Conservation (phyloP, 2,797 vertebrate genomes). For the Pangasius krempfi region DNA sequence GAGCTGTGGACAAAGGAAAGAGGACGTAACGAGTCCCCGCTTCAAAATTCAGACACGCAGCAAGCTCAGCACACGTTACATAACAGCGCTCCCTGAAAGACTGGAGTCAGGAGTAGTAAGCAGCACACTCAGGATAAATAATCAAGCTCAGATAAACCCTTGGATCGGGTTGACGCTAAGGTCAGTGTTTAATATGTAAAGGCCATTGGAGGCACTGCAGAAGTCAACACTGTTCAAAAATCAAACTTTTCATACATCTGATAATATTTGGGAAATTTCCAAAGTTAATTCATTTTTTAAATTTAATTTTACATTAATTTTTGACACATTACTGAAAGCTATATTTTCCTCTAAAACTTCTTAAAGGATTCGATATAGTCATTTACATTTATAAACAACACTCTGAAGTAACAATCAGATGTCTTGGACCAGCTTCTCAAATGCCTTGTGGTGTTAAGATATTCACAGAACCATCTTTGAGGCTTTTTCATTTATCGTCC, state of each 20-base stretch:
- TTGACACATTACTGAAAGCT: not conserved
- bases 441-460: not conserved
- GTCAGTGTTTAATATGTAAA: not conserved
- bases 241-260: not conserved
- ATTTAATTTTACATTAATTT: not conserved
- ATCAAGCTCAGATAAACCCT: constrained; percentile 3
- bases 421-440: not conserved
- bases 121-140: constrained; percentile 34
- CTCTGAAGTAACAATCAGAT: not conserved
- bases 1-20: constrained; percentile 43
- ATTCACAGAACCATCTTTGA: not conserved
- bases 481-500: not conserved
- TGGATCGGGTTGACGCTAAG: not conserved
- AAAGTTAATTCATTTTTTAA: too few relatives aligned
- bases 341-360: not conserved
- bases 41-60: constrained; percentile 67
- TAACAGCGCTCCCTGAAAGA: constrained; percentile 36
- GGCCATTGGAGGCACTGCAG: not conserved
- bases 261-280: not conserved
- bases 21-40: constrained; percentile 44
- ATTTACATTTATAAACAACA: not conserved
- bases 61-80: constrained; percentile 53
- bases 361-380: not conserved
- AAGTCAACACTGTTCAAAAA: not conserved
- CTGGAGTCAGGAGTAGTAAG: constrained; percentile 14